Conservation (phyloP, 2,888 invertebrate species). For the Cyrtodaria siliqua region DNA sequence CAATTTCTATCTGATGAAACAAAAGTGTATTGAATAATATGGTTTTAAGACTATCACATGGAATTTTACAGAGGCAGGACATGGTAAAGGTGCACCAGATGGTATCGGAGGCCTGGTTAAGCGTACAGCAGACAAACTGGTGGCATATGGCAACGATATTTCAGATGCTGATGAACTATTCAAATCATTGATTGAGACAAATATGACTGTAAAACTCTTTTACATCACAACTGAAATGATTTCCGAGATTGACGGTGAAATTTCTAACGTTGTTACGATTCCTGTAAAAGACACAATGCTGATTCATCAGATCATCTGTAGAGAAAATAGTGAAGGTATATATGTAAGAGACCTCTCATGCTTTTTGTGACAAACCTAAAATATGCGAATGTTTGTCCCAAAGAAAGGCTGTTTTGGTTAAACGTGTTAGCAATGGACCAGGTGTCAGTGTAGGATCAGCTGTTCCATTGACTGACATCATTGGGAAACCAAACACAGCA, state of each 20-base stretch:
- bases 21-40: constrained; percentile 24
- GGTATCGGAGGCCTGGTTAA: constrained; percentile 80
- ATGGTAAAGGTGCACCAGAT: constrained; percentile 83
- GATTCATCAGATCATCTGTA: constrained; percentile 2
- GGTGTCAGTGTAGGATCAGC: not conserved
- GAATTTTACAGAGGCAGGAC: constrained; percentile 83
- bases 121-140: constrained; percentile 67
- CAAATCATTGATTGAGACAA: no score
- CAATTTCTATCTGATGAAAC: no score
- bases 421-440: not conserved
- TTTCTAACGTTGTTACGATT: no score
- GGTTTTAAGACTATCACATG: constrained; percentile 51
- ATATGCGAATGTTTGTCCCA: constrained; percentile 1
- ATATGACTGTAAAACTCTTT: no score
- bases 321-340: not conserved
- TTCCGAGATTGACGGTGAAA: no score
- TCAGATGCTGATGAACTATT: no score
- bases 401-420: not conserved
- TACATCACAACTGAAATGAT: no score
- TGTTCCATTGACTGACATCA: not conserved
- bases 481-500: not conserved
- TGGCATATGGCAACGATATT: no score
- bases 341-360: not conserved
- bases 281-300: constrained; percentile 1
- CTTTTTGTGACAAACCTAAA: not conserved